A percentile compares a stretch with the other conserved stretches of the same genome.
Conservation (phyloP, 2,797 vertebrate genomes). For the Thamnophis elegans region DNA sequence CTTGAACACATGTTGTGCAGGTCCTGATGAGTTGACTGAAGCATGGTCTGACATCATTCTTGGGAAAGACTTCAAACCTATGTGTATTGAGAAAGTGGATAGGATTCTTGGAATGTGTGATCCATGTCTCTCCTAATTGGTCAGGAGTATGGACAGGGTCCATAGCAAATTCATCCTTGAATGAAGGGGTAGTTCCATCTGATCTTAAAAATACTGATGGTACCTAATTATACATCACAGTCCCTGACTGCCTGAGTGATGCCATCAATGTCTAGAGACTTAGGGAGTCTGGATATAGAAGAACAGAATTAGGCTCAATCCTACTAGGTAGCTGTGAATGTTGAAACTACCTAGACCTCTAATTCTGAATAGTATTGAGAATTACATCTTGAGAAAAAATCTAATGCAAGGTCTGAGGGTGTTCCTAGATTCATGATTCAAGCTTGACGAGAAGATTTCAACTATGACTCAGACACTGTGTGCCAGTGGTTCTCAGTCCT, state of each 20-base stretch:
- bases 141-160: background rate
- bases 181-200: background rate
- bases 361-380: background rate
- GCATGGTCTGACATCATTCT: background rate
- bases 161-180: background rate
- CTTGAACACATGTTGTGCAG: background rate
- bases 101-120: background rate
- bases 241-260: background rate
- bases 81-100: background rate
- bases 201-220: background rate
- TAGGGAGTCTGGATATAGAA: background rate
- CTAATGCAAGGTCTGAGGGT: background rate
- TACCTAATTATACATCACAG: background rate
- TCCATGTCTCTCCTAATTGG: background rate
- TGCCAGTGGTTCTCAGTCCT: background rate
- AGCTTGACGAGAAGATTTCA: background rate
- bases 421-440: background rate
- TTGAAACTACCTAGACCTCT: background rate
- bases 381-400: background rate
- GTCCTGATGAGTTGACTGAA: background rate
- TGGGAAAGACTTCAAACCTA: background rate
- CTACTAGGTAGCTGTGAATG: background rate
- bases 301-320: background rate
- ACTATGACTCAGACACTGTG: background rate
- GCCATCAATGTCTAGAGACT: background rate